Evolutionary conservation across 30 jellyfish, hydroid and myxozoan species (phyloP).

Genomic region (Nemopilema nomurai): DNA sequence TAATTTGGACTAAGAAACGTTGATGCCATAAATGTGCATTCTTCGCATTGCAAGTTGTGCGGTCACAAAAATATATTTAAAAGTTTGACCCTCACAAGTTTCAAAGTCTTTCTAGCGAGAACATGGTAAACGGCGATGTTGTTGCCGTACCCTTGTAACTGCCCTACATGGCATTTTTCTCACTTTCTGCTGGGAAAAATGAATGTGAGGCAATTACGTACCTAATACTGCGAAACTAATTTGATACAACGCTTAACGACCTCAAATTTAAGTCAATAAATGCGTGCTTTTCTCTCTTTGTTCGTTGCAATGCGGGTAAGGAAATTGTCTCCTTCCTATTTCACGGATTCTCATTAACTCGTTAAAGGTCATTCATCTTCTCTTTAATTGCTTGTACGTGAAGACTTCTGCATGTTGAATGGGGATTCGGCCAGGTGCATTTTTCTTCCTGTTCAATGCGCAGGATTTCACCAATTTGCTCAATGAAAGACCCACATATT

Average conservation of each 20-base stretch:
- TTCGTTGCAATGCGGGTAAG: conserved; percentile 10
- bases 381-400: conserved; percentile 22
- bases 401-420: not conserved
- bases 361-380: not conserved
- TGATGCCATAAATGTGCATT: too few species aligned
- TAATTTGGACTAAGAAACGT: too few species aligned
- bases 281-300: conserved; percentile 26
- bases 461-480: not conserved
- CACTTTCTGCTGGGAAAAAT: not conserved
- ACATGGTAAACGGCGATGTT: too few species aligned
- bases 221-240: conserved; percentile 33
- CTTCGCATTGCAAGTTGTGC: too few species aligned
- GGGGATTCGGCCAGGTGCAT: not conserved
- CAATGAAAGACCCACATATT: too few species aligned
- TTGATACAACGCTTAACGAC: conserved; percentile 15
- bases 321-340: conserved; percentile 42
- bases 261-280: conserved; percentile 24
- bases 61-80: too few species aligned
- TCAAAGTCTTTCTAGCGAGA: too few species aligned
- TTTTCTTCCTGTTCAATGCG: not conserved
- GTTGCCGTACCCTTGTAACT: not conserved
- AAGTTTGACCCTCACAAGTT: too few species aligned
- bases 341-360: conserved; percentile 15
- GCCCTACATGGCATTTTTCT: not conserved
- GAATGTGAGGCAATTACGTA: conserved; percentile 28